Evolutionary conservation across 92 coral and sea anemone species (phyloP).

Genomic region (Parazoanthus atlanticus): DNA sequence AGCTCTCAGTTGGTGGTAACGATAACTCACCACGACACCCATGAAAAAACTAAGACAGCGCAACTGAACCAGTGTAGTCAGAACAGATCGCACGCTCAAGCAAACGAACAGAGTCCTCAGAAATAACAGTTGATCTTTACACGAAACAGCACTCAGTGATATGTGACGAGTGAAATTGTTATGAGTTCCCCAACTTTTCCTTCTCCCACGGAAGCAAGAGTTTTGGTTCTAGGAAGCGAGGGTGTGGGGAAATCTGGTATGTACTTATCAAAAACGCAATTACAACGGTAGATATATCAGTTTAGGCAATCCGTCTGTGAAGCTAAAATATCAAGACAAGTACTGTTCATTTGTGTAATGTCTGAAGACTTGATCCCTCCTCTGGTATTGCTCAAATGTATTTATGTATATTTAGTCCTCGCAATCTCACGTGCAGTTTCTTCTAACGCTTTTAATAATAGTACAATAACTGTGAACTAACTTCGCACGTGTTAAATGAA

Average conservation of each 20-base stretch:
- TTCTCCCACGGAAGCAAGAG: constrained; percentile 76
- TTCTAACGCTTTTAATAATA: neutral
- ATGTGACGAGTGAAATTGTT: neutral
- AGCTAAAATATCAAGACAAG: neutral
- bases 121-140: neutral
- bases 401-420: too few relatives aligned
- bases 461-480: neutral
- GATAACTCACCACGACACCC: neutral
- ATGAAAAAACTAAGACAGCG: neutral
- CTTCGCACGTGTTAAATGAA: neutral
- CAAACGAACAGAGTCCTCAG: neutral
- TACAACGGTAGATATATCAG: neutral
- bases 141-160: neutral
- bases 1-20: neutral
- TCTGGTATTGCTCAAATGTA: neutral
- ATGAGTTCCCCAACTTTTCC: constrained; percentile 68
- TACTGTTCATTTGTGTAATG: neutral
- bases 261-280: neutral
- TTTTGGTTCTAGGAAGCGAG: constrained; percentile 86
- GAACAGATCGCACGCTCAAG: neutral
- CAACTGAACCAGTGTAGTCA: neutral
- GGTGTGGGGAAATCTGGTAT: constrained; percentile 95
- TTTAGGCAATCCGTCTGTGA: neutral
- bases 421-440: neutral
- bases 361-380: neutral